These are phyloP conservation scores for Carassius auratus DNA, from an alignment of 2,113 vertebrate genomes.

Conservation along the genomic window DNA sequence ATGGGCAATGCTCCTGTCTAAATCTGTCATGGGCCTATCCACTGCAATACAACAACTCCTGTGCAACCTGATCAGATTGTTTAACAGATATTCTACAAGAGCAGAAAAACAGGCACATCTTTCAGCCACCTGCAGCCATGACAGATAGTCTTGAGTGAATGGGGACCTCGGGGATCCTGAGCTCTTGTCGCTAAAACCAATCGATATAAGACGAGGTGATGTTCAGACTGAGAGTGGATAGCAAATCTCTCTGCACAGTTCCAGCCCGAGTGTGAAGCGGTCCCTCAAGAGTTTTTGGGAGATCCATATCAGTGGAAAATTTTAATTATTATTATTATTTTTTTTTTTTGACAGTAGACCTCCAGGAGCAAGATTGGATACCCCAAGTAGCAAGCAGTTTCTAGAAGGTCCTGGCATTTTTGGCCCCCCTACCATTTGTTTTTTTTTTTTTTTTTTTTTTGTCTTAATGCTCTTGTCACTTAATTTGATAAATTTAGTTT, in stretches of 20 bases:
- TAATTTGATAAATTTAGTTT: slow-evolving; percentile 25
- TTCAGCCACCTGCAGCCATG: slow-evolving; percentile 39
- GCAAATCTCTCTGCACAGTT: slow-evolving; percentile 10
- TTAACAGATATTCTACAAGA: neutral
- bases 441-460: neutral
- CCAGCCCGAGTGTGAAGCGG: slow-evolving; percentile 27
- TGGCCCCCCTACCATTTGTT: neutral
- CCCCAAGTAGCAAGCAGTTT: neutral
- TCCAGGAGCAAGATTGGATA: neutral
- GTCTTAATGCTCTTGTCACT: slow-evolving; percentile 26
- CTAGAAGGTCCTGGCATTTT: neutral
- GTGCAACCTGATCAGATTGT: slow-evolving; percentile 13
- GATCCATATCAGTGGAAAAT: neutral
- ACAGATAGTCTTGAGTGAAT: slow-evolving; percentile 38
- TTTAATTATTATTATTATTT: too few species aligned
- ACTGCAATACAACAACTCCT: slow-evolving; percentile 26
- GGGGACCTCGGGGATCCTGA: slow-evolving; percentile 21
- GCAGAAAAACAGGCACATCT: neutral
- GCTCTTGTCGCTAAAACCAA: slow-evolving; percentile 49
- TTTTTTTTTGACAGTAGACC: neutral
- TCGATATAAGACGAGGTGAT: slow-evolving; percentile 31
- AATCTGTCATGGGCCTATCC: slow-evolving; percentile 9
- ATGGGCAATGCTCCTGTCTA: slow-evolving; percentile 14
- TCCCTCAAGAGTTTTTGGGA: slow-evolving; percentile 12
- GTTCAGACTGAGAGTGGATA: slow-evolving; percentile 39